Evolutionary conservation across 2,797 vertebrate species (phyloP), one percentile per base, ranked within the genome.

Genomic region (Meda fulgida): DNA sequence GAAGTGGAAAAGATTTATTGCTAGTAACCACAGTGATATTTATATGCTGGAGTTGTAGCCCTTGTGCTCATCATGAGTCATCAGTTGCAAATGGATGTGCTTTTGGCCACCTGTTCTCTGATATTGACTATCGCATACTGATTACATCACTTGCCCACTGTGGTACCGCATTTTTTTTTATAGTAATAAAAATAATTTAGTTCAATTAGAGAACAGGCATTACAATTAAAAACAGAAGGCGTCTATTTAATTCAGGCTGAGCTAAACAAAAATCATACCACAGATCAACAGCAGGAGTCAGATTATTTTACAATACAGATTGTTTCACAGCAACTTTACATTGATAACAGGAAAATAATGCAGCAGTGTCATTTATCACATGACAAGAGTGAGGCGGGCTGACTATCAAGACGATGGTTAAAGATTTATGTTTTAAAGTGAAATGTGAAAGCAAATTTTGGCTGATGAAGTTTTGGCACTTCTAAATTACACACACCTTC

Each of bases 71-170:
- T 48, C 14, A 19, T 48, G 55, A 60, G 67, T 26, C 58, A 51
- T 75, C 21, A 2, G 38, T 51, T 63, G 38, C 14, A 72, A 60
- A 46, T 29, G 13, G 70, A 51, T 29, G 14, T 31, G 23, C 10
- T 19, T 63, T 38, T 34, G 80, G 53, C 69, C 70, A 65, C 70
- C 69, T 73, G 53, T 65, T 38, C 34, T 40, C 31, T 26, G 46
- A 65, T 83, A 31, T 7, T 48, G 58, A 31, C 31, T 31, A 31
- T 11, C 4, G 58, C n/a, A 60, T n/a, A 29, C 58, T 0, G 1
- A 60, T 60, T 29, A 14, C n/a, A n/a, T n/a, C 53, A 58, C 53
- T 58, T 58, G 21, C 23, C 23, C 21, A 10, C 23, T 21, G 1
- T 4, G 21, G 53, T 3, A n/a, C 21, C 3, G 8, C 1, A 0